Conservation (phyloP, 2,113 vertebrate species). For the Ahaetulla prasina region DNA sequence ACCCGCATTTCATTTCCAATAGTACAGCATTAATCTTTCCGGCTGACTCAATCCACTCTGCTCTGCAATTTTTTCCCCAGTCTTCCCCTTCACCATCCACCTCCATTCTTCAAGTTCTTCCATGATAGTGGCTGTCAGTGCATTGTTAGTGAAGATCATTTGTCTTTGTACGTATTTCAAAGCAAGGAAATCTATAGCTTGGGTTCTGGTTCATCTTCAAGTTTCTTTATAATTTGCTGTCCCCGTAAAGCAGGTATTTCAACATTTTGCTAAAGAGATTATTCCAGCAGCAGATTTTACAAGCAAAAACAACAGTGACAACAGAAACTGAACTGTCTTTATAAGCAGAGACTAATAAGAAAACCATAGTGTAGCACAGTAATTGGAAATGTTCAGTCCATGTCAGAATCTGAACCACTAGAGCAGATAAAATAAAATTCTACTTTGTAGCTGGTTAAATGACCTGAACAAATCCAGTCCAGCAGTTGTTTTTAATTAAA, state of each 20-base stretch:
- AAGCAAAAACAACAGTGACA: not conserved
- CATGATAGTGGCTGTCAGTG: not conserved
- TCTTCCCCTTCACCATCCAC: not conserved
- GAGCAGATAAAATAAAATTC: constrained; percentile 19
- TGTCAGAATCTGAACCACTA: not conserved
- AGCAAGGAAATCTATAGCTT: constrained; percentile 1
- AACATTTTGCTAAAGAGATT: not conserved
- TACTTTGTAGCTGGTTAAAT: constrained; percentile 10
- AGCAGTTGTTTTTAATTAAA: not conserved
- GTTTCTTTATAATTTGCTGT: constrained; percentile 8
- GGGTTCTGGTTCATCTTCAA: not conserved
- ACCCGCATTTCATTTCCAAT: not conserved
- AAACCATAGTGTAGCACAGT: constrained; percentile 9
- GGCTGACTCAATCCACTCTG: not conserved
- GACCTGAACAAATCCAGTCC: not conserved
- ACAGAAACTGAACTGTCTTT: not conserved
- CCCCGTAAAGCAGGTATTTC: not conserved
- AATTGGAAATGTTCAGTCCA: constrained; percentile 26
- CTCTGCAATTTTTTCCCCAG: not conserved
- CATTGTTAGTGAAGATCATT: constrained; percentile 22
- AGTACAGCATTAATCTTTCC: not conserved
- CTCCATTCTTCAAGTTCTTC: not conserved
- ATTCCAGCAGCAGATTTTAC: not conserved
- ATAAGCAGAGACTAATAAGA: not conserved
- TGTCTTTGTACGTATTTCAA: constrained; percentile 2